Base-by-base conservation (phyloP, 2,113 vertebrate genomes). In the Zootoca vivipara region DNA sequence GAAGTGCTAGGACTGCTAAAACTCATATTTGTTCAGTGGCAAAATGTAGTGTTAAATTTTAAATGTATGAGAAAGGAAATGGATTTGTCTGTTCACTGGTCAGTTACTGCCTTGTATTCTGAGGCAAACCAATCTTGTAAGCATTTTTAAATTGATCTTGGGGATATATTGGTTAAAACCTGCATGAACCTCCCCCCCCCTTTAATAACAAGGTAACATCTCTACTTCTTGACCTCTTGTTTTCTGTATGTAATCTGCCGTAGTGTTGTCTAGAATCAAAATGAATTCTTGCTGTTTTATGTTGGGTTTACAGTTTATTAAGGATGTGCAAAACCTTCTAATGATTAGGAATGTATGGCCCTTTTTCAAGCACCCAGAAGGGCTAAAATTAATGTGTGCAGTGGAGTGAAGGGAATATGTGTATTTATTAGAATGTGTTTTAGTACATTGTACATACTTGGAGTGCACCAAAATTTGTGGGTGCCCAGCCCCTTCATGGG, bases 41-140 rank as follows among this genome's bases (percentile, higher is more conserved):
- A 82, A 75, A 80, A 78, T 26, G 15, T 58, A 74, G 81, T 46
- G 16, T 12, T 87, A 78, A n/a, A 4, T 87, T 70, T 79, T 30
- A 24, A 1, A 78, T 10, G 9, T 56, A 12, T 0, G 0, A 56
- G 62, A 35, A 65, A 73, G 22, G 46, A 69, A 87, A 65, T 40
- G 24, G 82, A 69, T 30, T 78, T 72, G 35, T 83, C 72, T 72
- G 79, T 87, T 85, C 13, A 15, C 38, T 0, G 82, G n/a, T 18
- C 42, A 89, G 30, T 85, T 80, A 46, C 7, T 72, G 0, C 22
- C 52, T 80, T 79, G 16, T 24, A 46, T 42, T 82, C 40, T 58
- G 2, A 83, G 56, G 74, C 82, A 0, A 0, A 28, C 0, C 0
- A 0, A 1, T 62, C 26, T 0, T 5, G 15, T 74, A 4, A 35